Evolutionary conservation across 2,113 vertebrate species (phyloP), one percentile per base, ranked within the genome.

Genomic region (Mormyrus lacerda): DNA sequence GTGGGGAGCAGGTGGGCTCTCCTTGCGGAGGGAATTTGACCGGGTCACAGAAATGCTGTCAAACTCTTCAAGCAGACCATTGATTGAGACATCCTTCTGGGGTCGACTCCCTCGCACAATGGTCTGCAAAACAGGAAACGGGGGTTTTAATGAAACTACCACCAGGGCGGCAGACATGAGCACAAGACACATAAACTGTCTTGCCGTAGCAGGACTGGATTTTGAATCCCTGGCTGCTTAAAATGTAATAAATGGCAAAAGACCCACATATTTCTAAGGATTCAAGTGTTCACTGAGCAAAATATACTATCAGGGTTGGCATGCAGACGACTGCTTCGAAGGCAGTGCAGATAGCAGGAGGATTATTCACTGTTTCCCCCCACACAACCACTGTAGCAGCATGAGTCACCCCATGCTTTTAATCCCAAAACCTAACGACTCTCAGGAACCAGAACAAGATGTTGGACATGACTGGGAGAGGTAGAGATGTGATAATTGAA

Each of bases 21-120:
- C 98, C 91, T 99, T 99, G 69, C 98, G 95, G 88, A 99, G 94
- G 39, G 98, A 99, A 93, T 99, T 99, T 93, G 98, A 99, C 45
- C 98, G 97, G 0, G 98, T 99, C 90, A 99, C 98, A 0, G 98
- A 99, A 94, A 99, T 98, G 92, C 97, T 99, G 96, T 99, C 98
- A 0, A 99, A 99, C 92, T 99, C 98, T 93, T 99, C 98, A 31
- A 99, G 96, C 65, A 99, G 96, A 88, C 98, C 98, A 0, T 99
- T 99, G 94, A 99, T 98, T 90, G 98, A 98, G 45, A 96, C 95
- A 85, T 99, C 98, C 92, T 98, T 97, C 90, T 96, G 97, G 17
- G 98, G 96, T 89, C 97, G 96, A 94, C 97, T 98, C 84, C 98
- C 98, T 94, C 98, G 95, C 90, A 99, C 98, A 65, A 99, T 99